These are phyloP conservation scores for Larimichthys polyactis DNA, from an alignment of 2,113 vertebrate species.

Conservation along the genomic window DNA sequence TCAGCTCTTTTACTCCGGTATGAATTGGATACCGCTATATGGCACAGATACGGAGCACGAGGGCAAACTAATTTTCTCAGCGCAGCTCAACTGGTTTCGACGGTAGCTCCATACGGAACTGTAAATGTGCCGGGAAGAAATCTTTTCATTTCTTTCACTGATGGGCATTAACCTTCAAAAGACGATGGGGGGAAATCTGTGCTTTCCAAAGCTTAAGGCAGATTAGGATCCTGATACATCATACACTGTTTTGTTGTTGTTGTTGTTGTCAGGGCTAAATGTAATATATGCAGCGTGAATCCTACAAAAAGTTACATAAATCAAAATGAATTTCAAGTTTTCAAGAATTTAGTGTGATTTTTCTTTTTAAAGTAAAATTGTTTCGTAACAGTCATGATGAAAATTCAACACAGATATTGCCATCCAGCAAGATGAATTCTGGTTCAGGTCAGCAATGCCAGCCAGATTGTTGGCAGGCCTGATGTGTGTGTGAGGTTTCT, in stretches of 20 bases:
- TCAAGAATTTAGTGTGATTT: neutral
- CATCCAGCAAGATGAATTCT: neutral
- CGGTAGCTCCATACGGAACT: neutral
- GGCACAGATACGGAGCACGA: conserved; percentile 42
- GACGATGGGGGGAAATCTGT: neutral
- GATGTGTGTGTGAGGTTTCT: conserved; percentile 8
- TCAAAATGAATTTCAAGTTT: neutral
- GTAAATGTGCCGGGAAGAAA: conserved; percentile 38
- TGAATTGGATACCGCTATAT: conserved; percentile 50
- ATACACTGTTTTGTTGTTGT: conserved; percentile 2
- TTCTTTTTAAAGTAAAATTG: neutral
- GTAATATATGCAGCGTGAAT: neutral
- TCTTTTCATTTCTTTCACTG: conserved; percentile 28
- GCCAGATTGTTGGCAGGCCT: conserved; percentile 25
- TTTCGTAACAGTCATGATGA: neutral
- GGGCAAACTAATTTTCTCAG: conserved; percentile 62
- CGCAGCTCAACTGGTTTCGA: conserved; percentile 12
- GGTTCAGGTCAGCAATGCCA: neutral
- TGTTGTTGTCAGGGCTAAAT: neutral
- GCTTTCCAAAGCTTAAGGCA: conserved; percentile 40
- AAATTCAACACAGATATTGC: neutral
- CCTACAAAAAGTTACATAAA: neutral
- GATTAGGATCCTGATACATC: conserved; percentile 48
- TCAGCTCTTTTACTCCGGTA: conserved; percentile 36
- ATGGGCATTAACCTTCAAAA: conserved; percentile 37